A percentile compares a stretch with the other conserved stretches of the same genome.
These are phyloP conservation scores for Sebastes nivosus DNA, from an alignment of 2,797 vertebrate species.

Conservation along the genomic window DNA sequence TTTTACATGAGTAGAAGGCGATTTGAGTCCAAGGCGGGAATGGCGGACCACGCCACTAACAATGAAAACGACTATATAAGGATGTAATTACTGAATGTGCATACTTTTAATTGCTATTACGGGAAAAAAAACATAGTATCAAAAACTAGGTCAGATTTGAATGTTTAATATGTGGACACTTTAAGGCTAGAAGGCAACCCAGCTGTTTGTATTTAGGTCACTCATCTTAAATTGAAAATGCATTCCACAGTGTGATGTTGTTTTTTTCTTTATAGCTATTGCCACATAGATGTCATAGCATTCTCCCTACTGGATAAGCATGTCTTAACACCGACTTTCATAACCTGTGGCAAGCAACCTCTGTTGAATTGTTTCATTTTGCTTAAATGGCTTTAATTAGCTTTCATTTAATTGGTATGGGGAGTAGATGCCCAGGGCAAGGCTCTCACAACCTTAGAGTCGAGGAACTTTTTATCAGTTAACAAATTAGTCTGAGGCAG, in stretches of 20 bases:
- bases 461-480: constrained; percentile 57
- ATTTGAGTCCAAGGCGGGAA: not conserved
- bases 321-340: constrained; percentile 43
- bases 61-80: not conserved
- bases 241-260: not conserved
- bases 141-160: not conserved
- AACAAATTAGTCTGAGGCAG: constrained; percentile 52
- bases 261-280: not conserved
- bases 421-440: constrained; percentile 65
- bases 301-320: constrained; percentile 24
- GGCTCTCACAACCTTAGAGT: constrained; percentile 43
- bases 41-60: not conserved
- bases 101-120: not conserved
- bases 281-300: not conserved
- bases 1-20: not conserved
- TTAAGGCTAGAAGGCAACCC: not conserved
- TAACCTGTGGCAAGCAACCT: constrained; percentile 66
- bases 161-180: not conserved
- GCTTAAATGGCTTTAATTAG: constrained; percentile 79
- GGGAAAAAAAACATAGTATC: not conserved
- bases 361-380: constrained; percentile 76
- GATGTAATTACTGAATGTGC: not conserved
- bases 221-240: not conserved
- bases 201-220: not conserved
- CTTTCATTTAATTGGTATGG: constrained; percentile 75